Evolutionary conservation across 2,797 vertebrate species (phyloP).

Genomic region (Sardinella longiceps): DNA sequence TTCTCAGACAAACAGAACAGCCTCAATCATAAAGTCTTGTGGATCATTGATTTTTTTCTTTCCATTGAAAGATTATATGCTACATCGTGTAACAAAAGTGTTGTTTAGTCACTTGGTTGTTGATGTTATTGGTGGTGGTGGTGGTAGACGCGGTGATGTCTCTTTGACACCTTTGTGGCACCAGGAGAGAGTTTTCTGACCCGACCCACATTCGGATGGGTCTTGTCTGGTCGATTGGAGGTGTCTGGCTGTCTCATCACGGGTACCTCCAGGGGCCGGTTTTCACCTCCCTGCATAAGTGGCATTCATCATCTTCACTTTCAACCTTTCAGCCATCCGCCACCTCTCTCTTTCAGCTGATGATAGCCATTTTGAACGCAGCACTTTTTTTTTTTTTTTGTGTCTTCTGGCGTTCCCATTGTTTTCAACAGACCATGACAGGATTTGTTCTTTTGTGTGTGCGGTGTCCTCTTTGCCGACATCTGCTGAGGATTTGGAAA

Average conservation of each 20-base stretch:
- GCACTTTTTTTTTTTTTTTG: background rate
- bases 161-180: background rate
- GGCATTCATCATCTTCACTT: constrained; percentile 20
- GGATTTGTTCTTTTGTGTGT: background rate
- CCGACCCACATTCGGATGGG: background rate
- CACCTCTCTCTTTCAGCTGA: background rate
- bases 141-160: background rate
- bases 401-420: background rate
- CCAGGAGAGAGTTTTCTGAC: background rate
- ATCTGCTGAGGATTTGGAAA: constrained; percentile 14
- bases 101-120: background rate
- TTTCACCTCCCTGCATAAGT: background rate
- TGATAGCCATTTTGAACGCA: constrained; percentile 8
- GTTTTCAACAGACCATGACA: constrained; percentile 4
- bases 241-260: constrained; percentile 22
- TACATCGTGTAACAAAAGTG: background rate
- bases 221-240: constrained; percentile 15
- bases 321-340: constrained; percentile 5
- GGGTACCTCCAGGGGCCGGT: background rate
- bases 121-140: too few relatives aligned
- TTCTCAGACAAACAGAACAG: background rate
- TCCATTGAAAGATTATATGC: background rate
- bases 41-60: background rate
- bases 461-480: background rate
- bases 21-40: background rate